These are phyloP conservation scores for Ostrea edulis DNA, from an alignment of 1,140 invertebrate species.

Conservation along the genomic window DNA sequence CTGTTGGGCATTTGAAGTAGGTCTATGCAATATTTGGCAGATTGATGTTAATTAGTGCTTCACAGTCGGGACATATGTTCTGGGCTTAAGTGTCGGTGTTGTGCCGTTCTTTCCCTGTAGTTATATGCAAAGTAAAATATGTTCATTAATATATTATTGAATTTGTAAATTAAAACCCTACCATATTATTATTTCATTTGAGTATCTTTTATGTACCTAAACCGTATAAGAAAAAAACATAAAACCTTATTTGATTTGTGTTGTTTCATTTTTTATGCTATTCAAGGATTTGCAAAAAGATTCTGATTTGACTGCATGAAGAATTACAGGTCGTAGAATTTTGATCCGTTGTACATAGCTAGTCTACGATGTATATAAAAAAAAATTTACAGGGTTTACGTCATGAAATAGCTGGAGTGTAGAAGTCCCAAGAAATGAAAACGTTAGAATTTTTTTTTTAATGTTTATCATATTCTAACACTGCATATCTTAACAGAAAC, in stretches of 20 bases:
- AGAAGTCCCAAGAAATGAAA: too few relatives aligned
- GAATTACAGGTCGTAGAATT: too few relatives aligned
- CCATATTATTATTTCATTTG: neutral
- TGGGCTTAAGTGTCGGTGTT: neutral
- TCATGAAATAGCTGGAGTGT: too few relatives aligned
- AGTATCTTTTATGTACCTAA: slow-evolving; percentile 37
- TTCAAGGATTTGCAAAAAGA: too few relatives aligned
- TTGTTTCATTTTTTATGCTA: neutral
- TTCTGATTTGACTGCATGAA: too few relatives aligned
- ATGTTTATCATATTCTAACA: too few relatives aligned
- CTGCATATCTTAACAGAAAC: too few relatives aligned
- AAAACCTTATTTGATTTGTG: neutral
- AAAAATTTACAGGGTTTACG: too few relatives aligned
- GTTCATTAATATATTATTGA: slow-evolving; percentile 16
- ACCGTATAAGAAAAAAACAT: neutral
- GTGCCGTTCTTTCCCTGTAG: neutral
- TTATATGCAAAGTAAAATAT: neutral
- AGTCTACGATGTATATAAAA: too few relatives aligned
- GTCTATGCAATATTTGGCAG: neutral
- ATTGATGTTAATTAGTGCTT: slow-evolving; percentile 22
- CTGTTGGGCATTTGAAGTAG: neutral
- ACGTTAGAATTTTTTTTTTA: too few relatives aligned
- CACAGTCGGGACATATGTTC: neutral
- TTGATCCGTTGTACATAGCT: too few relatives aligned
- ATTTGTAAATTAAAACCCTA: neutral